These are phyloP conservation scores for Reinhardtius hippoglossoides DNA, from an alignment of 2,113 vertebrate genomes.

Conservation along the genomic window DNA sequence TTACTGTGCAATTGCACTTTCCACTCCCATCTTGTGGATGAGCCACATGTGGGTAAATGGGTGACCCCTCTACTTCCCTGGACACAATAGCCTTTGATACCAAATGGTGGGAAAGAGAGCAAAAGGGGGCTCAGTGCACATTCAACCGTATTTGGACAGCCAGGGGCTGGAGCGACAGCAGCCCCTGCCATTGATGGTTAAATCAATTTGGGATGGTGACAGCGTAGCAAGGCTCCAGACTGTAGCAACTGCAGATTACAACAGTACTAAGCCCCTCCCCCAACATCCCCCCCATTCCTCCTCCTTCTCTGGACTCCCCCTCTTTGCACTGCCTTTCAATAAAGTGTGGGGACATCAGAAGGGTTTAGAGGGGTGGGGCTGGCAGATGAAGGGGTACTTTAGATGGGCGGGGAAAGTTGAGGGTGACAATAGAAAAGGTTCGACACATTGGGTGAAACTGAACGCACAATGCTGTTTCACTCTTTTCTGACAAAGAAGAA, in stretches of 20 bases:
- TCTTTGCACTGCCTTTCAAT: conserved; percentile 68
- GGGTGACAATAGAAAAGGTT: conserved; percentile 77
- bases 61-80: conserved; percentile 89
- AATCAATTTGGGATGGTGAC: conserved; percentile 97
- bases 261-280: conserved; percentile 66
- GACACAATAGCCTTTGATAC: conserved; percentile 96
- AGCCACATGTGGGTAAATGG: conserved; percentile 86
- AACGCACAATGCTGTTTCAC: conserved; percentile 77
- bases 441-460: conserved; percentile 64
- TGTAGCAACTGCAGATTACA: conserved; percentile 92
- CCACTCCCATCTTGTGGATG: conserved; percentile 83
- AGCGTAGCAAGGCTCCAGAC: conserved; percentile 88
- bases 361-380: conserved; percentile 71
- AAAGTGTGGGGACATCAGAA: conserved; percentile 78
- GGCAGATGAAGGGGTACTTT: conserved; percentile 73
- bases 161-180: conserved; percentile 84
- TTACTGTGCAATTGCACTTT: conserved; percentile 69
- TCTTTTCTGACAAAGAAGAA: conserved; percentile 32
- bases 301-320: conserved; percentile 2
- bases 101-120: conserved; percentile 90
- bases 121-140: conserved; percentile 86
- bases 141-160: conserved; percentile 89
- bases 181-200: conserved; percentile 90
- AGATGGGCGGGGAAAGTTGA: conserved; percentile 35
- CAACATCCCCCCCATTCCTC: neutral